Base-by-base conservation (phyloP, 1,140 invertebrate species). In the Drosophila yakuba region DNA sequence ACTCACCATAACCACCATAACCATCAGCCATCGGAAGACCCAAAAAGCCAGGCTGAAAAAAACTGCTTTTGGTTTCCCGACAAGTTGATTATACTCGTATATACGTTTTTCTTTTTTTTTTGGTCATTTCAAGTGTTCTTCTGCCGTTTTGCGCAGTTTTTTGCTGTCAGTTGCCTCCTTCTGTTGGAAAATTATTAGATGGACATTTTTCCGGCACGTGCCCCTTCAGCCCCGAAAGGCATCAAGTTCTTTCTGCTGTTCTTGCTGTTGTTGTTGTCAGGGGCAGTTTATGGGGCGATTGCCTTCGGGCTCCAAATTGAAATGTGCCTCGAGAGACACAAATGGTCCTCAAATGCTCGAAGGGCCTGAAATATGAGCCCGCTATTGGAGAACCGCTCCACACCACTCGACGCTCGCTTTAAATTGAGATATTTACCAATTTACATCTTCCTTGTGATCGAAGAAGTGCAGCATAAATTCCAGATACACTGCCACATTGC, bases 121-220 rank as follows among this genome's bases (percentile, higher is more conserved):
- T 41, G 57, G 48, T 67, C 67, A 77, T 74, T 84, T 84, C 60
- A n/a, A 71, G 67, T 58, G 67, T 71, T 74, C 67, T 71, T 48
- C n/a, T 64, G 48, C 71, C 78, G 61, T 54, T 82, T 79, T 64
- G 56, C 41, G 56, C 56, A 67, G 61, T 73, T 74, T 68, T 63
- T 69, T 62, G 25, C 28, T 50, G 57, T 64, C 35, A 20, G 39
- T 61, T 47, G 80, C 55, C 47, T 57, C 23, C 39, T 58, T 60
- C 55, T 69, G 58, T 11, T 67, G 60, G 78, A 81, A 71, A 72
- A 81, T 86, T 81, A 85, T 85, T 81, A 80, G 84, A 80, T 81
- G 74, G 78, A 69, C 82, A 72, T 67, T 85, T 85, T 78, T 54
- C 60, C 82, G 78, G 63, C 78, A 88, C 78, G 79, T 88, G 83